phyloP scores from a whole-genome alignment of 2,888 invertebrate genomes.

The Drosophila buzzatii region DNA sequence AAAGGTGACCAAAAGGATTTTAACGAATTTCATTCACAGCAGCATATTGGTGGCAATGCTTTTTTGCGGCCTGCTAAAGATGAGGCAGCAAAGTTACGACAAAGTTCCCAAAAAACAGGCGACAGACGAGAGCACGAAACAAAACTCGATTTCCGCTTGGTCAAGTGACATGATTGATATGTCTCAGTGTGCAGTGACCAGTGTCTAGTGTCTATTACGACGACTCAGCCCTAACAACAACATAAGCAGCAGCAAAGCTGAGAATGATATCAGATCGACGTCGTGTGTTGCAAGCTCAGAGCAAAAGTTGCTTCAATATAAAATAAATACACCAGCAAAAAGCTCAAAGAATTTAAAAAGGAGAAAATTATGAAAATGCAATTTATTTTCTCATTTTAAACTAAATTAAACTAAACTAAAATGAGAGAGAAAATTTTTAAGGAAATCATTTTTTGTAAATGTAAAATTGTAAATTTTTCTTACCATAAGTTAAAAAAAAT shows the following conservation, averaged over 20 bases:
- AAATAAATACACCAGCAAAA: background rate
- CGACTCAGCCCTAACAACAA: background rate
- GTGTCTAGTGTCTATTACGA: background rate
- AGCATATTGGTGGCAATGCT: constrained; percentile 35
- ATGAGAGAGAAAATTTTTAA: too few species aligned
- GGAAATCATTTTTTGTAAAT: too few species aligned
- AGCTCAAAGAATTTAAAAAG: too few species aligned
- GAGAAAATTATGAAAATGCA: too few species aligned
- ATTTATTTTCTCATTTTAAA: too few species aligned
- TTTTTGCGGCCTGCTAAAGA: constrained; percentile 22
- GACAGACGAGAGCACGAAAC: constrained; percentile 7
- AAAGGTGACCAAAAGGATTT: constrained; percentile 44
- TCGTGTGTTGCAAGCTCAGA: background rate
- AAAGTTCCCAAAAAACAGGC: constrained; percentile 12
- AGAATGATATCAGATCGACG: constrained; percentile 30
- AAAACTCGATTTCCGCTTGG: constrained; percentile 69
- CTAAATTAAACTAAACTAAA: too few species aligned
- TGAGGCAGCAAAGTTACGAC: constrained; percentile 29
- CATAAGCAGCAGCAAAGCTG: background rate
- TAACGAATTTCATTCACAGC: constrained; percentile 51
- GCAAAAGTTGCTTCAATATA: background rate
- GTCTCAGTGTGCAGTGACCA: constrained; percentile 18
- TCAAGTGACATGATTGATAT: constrained; percentile 78
- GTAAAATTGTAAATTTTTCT: too few species aligned
- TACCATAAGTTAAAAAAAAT: too few species aligned